Conservation (phyloP, 2,888 invertebrate genomes). For the Pristionchus japonicus region DNA sequence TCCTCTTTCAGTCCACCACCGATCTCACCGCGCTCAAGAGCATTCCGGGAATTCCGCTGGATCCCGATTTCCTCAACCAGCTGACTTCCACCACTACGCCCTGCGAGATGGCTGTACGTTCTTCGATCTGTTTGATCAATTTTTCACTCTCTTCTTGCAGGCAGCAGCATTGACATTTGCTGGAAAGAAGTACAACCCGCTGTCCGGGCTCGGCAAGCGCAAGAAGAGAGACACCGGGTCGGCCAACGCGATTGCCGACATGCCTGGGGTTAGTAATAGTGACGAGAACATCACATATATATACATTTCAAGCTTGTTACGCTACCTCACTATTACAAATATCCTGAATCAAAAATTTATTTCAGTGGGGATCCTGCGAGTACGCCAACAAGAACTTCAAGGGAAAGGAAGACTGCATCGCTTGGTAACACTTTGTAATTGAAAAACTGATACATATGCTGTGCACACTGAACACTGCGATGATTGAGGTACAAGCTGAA, state of each 20-base stretch:
- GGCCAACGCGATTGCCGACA: background rate
- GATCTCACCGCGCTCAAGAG: background rate
- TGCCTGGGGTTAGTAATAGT: background rate
- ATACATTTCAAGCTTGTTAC: background rate
- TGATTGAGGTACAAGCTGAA: background rate
- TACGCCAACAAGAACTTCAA: constrained; percentile 19
- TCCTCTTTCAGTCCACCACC: background rate
- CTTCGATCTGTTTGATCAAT: background rate
- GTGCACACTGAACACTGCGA: background rate
- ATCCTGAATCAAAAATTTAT: too few species aligned
- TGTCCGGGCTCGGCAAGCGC: background rate
- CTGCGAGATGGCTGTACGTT: background rate
- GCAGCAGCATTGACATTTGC: too few species aligned
- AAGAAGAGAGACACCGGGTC: background rate
- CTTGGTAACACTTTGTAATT: background rate
- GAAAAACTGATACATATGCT: too few species aligned
- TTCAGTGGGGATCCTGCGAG: background rate
- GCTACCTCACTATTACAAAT: background rate
- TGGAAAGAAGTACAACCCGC: background rate
- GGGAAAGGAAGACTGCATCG: background rate
- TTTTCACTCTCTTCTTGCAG: background rate
- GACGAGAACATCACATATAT: too few species aligned
- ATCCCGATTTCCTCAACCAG: background rate
- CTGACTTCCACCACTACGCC: background rate
- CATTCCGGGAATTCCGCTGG: background rate